phyloP scores from a whole-genome alignment of 1,140 invertebrate genomes.

The Cephus cinctus region DNA sequence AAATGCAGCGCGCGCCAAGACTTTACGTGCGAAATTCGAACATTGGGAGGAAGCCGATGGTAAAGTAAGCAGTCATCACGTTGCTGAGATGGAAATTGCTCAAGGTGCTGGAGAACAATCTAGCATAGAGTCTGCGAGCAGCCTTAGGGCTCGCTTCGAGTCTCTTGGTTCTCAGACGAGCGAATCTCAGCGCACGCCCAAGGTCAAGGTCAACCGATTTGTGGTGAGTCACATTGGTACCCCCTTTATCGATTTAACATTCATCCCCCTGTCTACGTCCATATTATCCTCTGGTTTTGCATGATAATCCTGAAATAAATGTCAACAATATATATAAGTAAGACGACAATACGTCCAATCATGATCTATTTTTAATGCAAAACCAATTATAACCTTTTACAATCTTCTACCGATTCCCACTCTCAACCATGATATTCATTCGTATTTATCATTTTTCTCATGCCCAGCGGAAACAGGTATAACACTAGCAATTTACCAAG shows the following conservation, averaged over 20 bases:
- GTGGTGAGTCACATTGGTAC: constrained; percentile 76
- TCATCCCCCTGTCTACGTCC: no score
- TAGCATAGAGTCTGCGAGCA: constrained; percentile 75
- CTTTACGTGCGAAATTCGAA: constrained; percentile 87
- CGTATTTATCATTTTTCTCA: background rate
- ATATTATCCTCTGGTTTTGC: no score
- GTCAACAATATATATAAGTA: no score
- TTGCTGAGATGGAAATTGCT: constrained; percentile 54
- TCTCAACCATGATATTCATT: background rate
- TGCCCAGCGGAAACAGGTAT: constrained; percentile 4
- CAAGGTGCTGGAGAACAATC: constrained; percentile 57
- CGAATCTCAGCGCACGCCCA: constrained; percentile 55
- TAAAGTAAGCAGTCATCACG: constrained; percentile 39
- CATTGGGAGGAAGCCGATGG: constrained; percentile 79
- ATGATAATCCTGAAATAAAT: no score
- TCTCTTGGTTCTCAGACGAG: constrained; percentile 64
- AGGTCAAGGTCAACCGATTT: constrained; percentile 80
- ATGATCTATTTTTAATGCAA: no score
- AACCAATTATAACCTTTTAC: background rate
- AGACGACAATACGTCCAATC: background rate
- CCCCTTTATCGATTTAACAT: no score
- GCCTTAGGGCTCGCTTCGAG: constrained; percentile 82
- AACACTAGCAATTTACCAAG: no score
- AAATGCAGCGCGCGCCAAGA: constrained; percentile 79
- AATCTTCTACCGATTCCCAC: background rate